These are phyloP conservation scores for Drosophila grimshawi DNA, from an alignment of 1,140 invertebrate genomes.

Conservation along the genomic window DNA sequence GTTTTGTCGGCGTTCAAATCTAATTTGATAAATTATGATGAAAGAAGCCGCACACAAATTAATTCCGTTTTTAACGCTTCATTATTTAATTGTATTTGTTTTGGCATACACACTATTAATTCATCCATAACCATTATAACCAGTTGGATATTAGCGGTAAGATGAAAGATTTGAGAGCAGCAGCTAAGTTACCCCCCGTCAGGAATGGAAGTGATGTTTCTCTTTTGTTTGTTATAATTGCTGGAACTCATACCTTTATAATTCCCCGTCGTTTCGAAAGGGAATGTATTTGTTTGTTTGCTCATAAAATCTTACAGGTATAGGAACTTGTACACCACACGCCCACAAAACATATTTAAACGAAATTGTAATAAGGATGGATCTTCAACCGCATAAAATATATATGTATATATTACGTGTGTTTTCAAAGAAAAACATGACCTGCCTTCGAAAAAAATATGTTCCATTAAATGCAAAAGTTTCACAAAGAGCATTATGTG, in stretches of 20 bases:
- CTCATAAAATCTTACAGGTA: neutral
- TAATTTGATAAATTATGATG: slow-evolving; percentile 59
- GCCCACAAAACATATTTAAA: slow-evolving; percentile 12
- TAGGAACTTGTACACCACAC: neutral
- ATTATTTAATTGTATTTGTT: slow-evolving; percentile 79
- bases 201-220: slow-evolving; percentile 67
- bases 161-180: slow-evolving; percentile 57
- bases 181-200: slow-evolving; percentile 56
- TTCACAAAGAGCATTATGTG: no score
- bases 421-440: no score
- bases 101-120: slow-evolving; percentile 61
- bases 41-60: slow-evolving; percentile 60
- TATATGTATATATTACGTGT: no score
- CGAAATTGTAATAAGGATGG: neutral
- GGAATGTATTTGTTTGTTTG: slow-evolving; percentile 1
- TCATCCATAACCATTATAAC: slow-evolving; percentile 67
- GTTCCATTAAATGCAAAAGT: no score
- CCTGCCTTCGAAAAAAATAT: no score
- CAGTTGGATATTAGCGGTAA: slow-evolving; percentile 73
- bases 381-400: slow-evolving; percentile 3
- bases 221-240: slow-evolving; percentile 74
- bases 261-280: slow-evolving; percentile 14
- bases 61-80: slow-evolving; percentile 74
- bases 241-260: slow-evolving; percentile 49
- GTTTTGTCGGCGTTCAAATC: slow-evolving; percentile 39